Evolutionary conservation across 2,113 vertebrate genomes (phyloP).

Genomic region (Stigmatopora nigra): DNA sequence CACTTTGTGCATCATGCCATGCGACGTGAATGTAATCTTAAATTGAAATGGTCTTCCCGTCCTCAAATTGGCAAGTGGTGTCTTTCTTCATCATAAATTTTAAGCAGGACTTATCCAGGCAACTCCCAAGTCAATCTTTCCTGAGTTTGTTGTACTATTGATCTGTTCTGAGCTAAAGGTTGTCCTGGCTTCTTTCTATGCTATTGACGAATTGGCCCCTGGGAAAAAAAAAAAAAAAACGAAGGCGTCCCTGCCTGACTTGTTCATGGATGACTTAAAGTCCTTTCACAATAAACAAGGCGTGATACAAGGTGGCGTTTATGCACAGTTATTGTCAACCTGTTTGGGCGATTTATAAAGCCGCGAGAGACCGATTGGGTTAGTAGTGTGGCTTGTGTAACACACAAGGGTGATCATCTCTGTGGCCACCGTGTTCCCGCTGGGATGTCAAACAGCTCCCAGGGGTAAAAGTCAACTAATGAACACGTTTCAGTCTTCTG

Average conservation of each 20-base stretch:
- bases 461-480: conserved; percentile 41
- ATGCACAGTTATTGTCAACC: conserved; percentile 15
- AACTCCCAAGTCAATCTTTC: conserved; percentile 64
- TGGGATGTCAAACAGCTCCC: conserved; percentile 33
- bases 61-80: conserved; percentile 21
- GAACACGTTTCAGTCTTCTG: conserved; percentile 38
- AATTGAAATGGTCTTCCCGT: conserved; percentile 2
- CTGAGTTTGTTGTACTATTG: conserved; percentile 62
- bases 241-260: conserved; percentile 42
- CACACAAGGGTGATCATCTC: conserved; percentile 41
- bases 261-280: conserved; percentile 52
- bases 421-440: conserved; percentile 14
- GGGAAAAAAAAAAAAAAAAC: conserved; percentile 46
- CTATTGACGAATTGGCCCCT: conserved; percentile 50
- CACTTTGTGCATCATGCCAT: too few relatives aligned
- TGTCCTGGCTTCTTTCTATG: conserved; percentile 43
- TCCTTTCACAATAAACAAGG: conserved; percentile 39
- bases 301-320: conserved; percentile 30
- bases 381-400: conserved; percentile 23
- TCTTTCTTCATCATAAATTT: conserved; percentile 52
- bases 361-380: conserved; percentile 2
- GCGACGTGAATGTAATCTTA: too few relatives aligned
- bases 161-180: conserved; percentile 56
- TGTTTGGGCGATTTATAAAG: conserved; percentile 11
- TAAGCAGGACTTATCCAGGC: conserved; percentile 43